These are phyloP conservation scores for Raja brachyura DNA, from an alignment of 2,113 vertebrate genomes.

Conservation along the genomic window DNA sequence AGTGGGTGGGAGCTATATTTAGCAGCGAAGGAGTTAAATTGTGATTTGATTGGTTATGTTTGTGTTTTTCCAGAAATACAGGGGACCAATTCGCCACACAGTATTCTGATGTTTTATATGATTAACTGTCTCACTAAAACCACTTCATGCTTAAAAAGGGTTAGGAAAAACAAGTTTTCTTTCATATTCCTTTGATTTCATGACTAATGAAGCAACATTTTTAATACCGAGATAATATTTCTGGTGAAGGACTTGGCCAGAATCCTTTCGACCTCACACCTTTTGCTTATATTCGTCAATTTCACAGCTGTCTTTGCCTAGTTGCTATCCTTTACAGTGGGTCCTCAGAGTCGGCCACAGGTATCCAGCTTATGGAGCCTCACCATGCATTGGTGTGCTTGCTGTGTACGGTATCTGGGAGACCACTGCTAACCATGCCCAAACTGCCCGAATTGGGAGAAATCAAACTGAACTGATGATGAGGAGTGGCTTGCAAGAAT, in stretches of 20 bases:
- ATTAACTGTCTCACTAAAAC: conserved; percentile 38
- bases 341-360: background rate
- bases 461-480: conserved; percentile 33
- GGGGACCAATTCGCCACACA: conserved; percentile 37
- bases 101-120: conserved; percentile 36
- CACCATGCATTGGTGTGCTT: conserved; percentile 31
- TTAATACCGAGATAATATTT: conserved; percentile 23
- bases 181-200: conserved; percentile 31
- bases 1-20: background rate
- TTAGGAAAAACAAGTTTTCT: conserved; percentile 31
- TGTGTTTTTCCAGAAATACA: conserved; percentile 39
- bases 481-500: conserved; percentile 38
- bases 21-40: background rate
- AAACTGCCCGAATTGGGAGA: conserved; percentile 26
- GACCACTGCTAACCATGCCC: conserved; percentile 23
- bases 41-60: conserved; percentile 39
- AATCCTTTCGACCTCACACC: background rate
- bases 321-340: conserved; percentile 15
- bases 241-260: conserved; percentile 10
- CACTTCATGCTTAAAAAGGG: conserved; percentile 36
- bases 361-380: background rate
- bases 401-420: conserved; percentile 14
- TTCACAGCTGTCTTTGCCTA: conserved; percentile 31
- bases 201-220: conserved; percentile 33
- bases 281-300: conserved; percentile 31